phyloP scores from a whole-genome alignment of 1,140 invertebrate genomes.

The Heliconius nattereri region DNA sequence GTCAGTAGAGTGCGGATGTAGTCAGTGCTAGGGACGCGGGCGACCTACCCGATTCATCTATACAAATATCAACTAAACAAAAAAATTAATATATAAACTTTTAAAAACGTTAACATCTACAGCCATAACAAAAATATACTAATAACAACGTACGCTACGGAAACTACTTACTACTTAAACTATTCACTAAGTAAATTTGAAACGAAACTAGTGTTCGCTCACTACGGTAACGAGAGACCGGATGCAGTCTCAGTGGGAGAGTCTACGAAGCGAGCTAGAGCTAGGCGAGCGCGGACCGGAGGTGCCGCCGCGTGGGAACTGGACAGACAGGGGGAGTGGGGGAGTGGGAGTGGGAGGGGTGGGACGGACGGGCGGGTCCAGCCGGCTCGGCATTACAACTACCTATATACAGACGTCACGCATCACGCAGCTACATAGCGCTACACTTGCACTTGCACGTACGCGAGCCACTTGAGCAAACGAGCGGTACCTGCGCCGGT shows the following conservation, averaged over 20 bases:
- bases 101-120: conserved; percentile 80
- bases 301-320: neutral
- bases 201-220: conserved; percentile 77
- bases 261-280: conserved; percentile 63
- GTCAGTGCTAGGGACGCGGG: conserved; percentile 52
- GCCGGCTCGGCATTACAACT: conserved; percentile 53
- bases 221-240: conserved; percentile 67
- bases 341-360: conserved; percentile 28
- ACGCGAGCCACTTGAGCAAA: conserved; percentile 72
- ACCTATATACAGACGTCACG: conserved; percentile 71
- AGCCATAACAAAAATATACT: conserved; percentile 80
- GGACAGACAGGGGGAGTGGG: neutral
- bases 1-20: conserved; percentile 64
- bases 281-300: conserved; percentile 42
- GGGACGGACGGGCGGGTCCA: conserved; percentile 27
- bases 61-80: conserved; percentile 9
- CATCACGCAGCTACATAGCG: conserved; percentile 29
- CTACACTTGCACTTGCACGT: conserved; percentile 64
- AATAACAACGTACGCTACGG: conserved; percentile 77
- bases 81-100: conserved; percentile 67
- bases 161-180: conserved; percentile 76
- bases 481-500: conserved; percentile 40
- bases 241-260: conserved; percentile 57
- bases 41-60: conserved; percentile 20
- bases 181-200: conserved; percentile 74